These are phyloP conservation scores for Cataglyphis cursor DNA, from an alignment of 2,888 invertebrate species.

Conservation along the genomic window DNA sequence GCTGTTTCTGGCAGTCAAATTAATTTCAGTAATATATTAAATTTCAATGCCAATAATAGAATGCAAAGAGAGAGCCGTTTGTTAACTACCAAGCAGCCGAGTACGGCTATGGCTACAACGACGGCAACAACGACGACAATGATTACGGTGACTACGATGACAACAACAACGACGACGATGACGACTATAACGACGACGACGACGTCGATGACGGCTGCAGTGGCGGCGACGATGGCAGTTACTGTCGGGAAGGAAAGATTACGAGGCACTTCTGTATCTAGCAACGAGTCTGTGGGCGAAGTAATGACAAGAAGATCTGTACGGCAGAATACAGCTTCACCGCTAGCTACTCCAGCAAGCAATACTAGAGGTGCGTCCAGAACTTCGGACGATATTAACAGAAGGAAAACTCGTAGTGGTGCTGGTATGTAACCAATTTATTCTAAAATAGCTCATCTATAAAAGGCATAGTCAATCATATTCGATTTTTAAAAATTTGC, in stretches of 20 bases:
- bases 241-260: conserved; percentile 84
- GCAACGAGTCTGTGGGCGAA: conserved; percentile 84
- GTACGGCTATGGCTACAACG: conserved; percentile 47
- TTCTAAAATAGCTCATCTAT: neutral
- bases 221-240: conserved; percentile 65
- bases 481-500: conserved; percentile 5
- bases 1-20: conserved; percentile 82
- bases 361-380: conserved; percentile 86
- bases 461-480: neutral
- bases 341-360: conserved; percentile 85
- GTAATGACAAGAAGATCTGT: conserved; percentile 85
- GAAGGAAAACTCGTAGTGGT: conserved; percentile 86
- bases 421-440: conserved; percentile 83
- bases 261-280: conserved; percentile 84
- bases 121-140: conserved; percentile 64
- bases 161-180: conserved; percentile 32
- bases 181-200: neutral
- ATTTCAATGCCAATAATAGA: conserved; percentile 83
- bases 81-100: conserved; percentile 83
- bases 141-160: conserved; percentile 54
- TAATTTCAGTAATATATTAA: conserved; percentile 82
- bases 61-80: conserved; percentile 85
- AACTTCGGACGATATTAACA: conserved; percentile 85
- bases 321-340: conserved; percentile 85
- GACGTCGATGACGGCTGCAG: neutral